Evolutionary conservation across 2,888 invertebrate species (phyloP).

Genomic region (Heliconius ismenius): DNA sequence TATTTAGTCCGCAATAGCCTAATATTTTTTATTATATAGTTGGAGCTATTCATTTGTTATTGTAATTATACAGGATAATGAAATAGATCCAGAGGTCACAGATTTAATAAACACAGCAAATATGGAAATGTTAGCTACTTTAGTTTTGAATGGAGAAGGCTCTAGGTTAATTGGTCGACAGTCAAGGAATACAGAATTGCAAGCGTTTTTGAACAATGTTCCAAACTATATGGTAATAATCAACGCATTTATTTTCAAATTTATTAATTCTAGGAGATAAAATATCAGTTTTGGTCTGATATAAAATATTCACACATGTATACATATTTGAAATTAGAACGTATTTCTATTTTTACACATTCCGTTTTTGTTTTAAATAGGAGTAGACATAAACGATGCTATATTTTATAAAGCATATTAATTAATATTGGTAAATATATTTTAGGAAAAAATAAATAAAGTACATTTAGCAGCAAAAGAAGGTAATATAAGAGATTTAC

Average conservation of each 20-base stretch:
- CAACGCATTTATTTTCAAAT: not conserved
- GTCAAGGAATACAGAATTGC: conserved; percentile 88
- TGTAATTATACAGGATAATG: conserved; percentile 62
- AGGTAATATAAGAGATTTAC: conserved; percentile 91
- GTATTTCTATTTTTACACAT: not conserved
- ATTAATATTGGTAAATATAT: conserved; percentile 25
- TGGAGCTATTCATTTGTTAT: not conserved
- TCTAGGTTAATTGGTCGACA: conserved; percentile 86
- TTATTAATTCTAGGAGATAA: not conserved
- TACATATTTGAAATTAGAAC: not conserved
- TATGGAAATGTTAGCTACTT: conserved; percentile 93
- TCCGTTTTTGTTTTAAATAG: not conserved
- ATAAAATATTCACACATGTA: not conserved
- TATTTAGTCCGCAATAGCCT: conserved; percentile 64
- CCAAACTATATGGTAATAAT: conserved; percentile 82
- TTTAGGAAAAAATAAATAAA: conserved; percentile 92
- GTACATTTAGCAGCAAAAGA: conserved; percentile 93
- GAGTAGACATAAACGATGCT: not conserved
- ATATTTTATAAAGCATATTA: too few species aligned
- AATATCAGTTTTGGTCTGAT: not conserved
- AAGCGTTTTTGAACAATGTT: conserved; percentile 93
- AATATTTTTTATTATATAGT: conserved; percentile 35
- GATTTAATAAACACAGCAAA: conserved; percentile 87
- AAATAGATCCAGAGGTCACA: conserved; percentile 85
- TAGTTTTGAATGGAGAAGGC: conserved; percentile 95